Evolutionary conservation across 2,113 vertebrate genomes (phyloP).

Genomic region (Rhinolophus sinicus): DNA sequence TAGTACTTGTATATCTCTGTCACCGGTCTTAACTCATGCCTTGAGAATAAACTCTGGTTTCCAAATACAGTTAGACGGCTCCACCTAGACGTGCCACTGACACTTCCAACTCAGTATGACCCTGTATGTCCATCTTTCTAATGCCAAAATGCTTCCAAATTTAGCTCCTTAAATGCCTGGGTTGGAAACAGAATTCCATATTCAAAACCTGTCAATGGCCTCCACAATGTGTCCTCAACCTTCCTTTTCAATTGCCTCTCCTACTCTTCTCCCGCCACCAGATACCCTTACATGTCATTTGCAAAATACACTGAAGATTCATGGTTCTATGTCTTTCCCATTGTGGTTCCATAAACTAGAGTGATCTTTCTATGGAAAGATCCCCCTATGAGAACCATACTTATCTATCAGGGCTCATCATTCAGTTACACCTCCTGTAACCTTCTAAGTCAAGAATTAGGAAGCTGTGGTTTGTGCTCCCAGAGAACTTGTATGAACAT

Average conservation of each 20-base stretch:
- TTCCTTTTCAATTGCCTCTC: not conserved
- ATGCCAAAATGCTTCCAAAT: not conserved
- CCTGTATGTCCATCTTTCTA: not conserved
- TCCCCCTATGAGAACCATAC: not conserved
- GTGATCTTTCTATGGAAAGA: not conserved
- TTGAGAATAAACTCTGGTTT: slow-evolving; percentile 20
- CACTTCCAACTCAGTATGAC: not conserved
- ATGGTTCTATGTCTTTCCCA: not conserved
- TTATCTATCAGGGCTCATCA: not conserved
- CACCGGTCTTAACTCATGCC: not conserved
- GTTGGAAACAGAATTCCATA: not conserved
- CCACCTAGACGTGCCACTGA: not conserved
- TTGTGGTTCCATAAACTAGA: not conserved
- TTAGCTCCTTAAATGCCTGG: not conserved
- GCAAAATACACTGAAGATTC: not conserved
- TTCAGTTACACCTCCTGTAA: not conserved
- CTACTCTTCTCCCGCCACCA: not conserved
- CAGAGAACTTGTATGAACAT: not conserved
- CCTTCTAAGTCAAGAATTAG: not conserved
- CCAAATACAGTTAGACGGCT: not conserved
- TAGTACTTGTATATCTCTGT: not conserved
- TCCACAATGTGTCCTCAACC: not conserved
- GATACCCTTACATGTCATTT: not conserved
- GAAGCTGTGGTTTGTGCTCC: not conserved
- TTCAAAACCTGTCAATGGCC: not conserved